phyloP scores from a whole-genome alignment of 2,888 invertebrate genomes.

The Ormyrus rosae region DNA sequence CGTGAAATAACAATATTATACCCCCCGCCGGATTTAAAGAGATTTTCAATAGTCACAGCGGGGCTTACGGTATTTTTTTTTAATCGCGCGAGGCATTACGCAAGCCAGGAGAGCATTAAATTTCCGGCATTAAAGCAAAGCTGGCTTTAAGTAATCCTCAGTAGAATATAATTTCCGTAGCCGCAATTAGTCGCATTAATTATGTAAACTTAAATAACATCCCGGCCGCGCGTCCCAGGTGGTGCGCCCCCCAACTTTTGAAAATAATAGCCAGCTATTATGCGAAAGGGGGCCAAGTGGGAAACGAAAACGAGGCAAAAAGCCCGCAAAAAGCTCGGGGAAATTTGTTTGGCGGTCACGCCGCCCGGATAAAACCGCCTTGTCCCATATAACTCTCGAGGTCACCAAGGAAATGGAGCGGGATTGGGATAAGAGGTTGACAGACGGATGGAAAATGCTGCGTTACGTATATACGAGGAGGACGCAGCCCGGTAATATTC shows the following conservation, averaged over 20 bases:
- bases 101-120: not conserved
- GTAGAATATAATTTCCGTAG: constrained; percentile 1
- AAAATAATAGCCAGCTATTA: not conserved
- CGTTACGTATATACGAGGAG: constrained; percentile 14
- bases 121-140: not conserved
- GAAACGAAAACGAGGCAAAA: constrained; percentile 9
- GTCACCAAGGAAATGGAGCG: constrained; percentile 14
- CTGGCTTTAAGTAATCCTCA: constrained; percentile 44
- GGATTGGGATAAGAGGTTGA: constrained; percentile 12
- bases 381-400: not conserved
- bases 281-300: not conserved
- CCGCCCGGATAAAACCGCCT: not conserved
- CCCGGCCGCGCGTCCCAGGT: not conserved
- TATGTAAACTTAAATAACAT: constrained; percentile 24
- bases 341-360: constrained; percentile 41
- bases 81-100: not conserved
- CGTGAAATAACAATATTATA: no score
- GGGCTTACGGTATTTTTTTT: no score
- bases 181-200: constrained; percentile 41
- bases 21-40: no score
- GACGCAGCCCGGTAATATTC: constrained; percentile 22
- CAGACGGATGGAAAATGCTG: constrained; percentile 28
- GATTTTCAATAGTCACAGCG: no score
- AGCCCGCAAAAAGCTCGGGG: constrained; percentile 1
- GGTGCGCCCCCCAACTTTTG: not conserved